These are phyloP conservation scores for Caenorhabditis angaria DNA, from an alignment of 2,888 invertebrate species.

Conservation along the genomic window DNA sequence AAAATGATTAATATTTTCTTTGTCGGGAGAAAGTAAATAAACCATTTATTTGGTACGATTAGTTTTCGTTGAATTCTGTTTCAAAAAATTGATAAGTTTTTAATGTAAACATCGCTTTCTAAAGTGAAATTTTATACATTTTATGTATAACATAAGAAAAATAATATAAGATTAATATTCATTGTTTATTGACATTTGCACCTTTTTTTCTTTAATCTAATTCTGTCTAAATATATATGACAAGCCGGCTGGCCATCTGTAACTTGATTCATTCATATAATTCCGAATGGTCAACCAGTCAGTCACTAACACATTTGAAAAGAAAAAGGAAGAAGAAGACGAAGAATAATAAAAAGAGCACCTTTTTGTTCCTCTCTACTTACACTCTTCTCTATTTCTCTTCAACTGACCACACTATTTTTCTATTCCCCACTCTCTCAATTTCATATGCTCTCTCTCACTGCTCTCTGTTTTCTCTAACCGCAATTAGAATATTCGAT, in stretches of 20 bases:
- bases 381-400: constrained; percentile 16
- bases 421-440: constrained; percentile 4
- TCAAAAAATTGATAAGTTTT: no score
- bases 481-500: constrained; percentile 5
- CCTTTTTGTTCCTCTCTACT: constrained; percentile 2
- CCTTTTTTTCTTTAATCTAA: background rate
- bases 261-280: background rate
- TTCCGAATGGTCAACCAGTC: background rate
- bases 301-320: constrained; percentile 5
- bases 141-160: no score
- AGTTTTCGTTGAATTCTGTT: no score
- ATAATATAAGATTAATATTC: no score
- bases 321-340: constrained; percentile 15
- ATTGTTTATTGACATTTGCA: background rate
- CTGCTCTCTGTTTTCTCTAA: background rate
- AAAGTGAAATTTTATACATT: no score
- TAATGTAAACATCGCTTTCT: no score
- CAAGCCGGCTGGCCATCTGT: background rate
- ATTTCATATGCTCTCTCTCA: background rate
- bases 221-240: no score
- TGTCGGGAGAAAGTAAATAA: no score
- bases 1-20: no score
- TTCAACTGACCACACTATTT: constrained; percentile 28
- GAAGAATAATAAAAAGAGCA: constrained; percentile 9
- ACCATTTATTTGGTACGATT: no score